A percentile compares a stretch with the other conserved stretches of the same genome.
phyloP scores from a whole-genome alignment of 1,140 invertebrate species.

The Leptopilina boulardi region DNA sequence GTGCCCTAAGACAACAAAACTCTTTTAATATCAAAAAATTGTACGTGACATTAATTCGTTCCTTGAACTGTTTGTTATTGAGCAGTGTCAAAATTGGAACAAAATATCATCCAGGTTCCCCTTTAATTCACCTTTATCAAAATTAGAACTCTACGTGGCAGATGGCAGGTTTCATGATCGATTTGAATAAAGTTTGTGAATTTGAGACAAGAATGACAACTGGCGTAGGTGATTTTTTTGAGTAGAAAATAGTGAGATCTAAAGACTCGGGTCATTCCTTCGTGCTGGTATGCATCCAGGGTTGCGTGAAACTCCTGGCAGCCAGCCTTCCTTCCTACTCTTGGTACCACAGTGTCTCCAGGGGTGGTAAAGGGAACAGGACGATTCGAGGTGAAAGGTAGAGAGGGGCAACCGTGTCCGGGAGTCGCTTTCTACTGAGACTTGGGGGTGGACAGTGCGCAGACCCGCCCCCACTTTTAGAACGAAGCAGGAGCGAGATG shows the following conservation, averaged over 20 bases:
- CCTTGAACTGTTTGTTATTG: too few relatives aligned
- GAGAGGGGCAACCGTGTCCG: conserved; percentile 59
- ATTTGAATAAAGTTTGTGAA: too few relatives aligned
- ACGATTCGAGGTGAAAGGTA: conserved; percentile 45
- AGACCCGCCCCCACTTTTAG: conserved; percentile 74
- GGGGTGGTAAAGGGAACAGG: conserved; percentile 53
- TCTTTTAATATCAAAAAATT: too few relatives aligned
- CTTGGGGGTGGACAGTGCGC: conserved; percentile 74
- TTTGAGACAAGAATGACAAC: conserved; percentile 16
- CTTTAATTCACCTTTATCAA: too few relatives aligned
- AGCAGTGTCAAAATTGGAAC: too few relatives aligned
- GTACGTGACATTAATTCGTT: too few relatives aligned
- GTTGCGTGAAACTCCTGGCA: conserved; percentile 43
- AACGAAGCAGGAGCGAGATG: conserved; percentile 66
- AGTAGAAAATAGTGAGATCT: conserved; percentile 39
- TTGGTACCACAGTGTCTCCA: conserved; percentile 49
- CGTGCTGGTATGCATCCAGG: conserved; percentile 59
- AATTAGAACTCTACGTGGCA: too few relatives aligned
- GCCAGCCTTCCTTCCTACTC: conserved; percentile 56
- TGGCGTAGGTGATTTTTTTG: conserved; percentile 42
- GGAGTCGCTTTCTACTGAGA: conserved; percentile 61
- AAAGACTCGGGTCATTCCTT: conserved; percentile 44
- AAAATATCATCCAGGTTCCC: too few relatives aligned
- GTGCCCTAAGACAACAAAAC: too few relatives aligned
- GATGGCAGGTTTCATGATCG: too few relatives aligned